phyloP scores from a whole-genome alignment of 2,888 invertebrate genomes.

The Chaetogeoica ovagalla region DNA sequence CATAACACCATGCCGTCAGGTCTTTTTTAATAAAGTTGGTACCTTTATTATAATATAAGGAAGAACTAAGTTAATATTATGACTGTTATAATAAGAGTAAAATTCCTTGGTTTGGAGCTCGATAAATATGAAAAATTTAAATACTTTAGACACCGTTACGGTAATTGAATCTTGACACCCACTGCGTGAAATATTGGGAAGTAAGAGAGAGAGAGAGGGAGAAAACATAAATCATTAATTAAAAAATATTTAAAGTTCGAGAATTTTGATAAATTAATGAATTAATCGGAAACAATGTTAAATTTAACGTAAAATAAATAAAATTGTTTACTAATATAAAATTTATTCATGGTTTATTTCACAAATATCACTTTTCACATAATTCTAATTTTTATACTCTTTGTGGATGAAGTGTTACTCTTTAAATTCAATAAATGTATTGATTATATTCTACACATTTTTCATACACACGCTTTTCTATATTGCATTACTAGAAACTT shows the following conservation, averaged over 20 bases:
- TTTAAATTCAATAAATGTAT: too few species aligned
- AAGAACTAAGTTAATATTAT: conserved; percentile 7
- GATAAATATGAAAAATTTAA: conserved; percentile 17
- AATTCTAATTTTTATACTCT: too few species aligned
- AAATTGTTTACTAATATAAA: too few species aligned
- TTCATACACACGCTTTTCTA: too few species aligned
- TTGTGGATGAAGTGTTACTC: too few species aligned
- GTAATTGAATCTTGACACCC: conserved; percentile 43
- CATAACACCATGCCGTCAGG: conserved; percentile 4
- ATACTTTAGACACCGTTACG: neutral
- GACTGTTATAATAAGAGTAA: conserved; percentile 18
- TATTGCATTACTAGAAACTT: too few species aligned
- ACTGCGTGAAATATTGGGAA: conserved; percentile 29
- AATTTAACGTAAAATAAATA: neutral
- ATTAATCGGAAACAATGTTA: neutral
- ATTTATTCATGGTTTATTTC: too few species aligned
- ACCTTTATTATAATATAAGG: neutral
- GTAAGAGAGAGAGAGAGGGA: neutral
- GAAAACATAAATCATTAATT: neutral
- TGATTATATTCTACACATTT: too few species aligned
- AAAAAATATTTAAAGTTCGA: neutral
- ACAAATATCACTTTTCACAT: too few species aligned
- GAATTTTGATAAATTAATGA: neutral
- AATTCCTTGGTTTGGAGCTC: neutral
- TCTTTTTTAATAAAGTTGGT: conserved; percentile 16